Percentiles rank a stretch among this genome's conserved stretches.
Conservation (phyloP, 1,140 invertebrate genomes). For the Drosophila mauritiana region DNA sequence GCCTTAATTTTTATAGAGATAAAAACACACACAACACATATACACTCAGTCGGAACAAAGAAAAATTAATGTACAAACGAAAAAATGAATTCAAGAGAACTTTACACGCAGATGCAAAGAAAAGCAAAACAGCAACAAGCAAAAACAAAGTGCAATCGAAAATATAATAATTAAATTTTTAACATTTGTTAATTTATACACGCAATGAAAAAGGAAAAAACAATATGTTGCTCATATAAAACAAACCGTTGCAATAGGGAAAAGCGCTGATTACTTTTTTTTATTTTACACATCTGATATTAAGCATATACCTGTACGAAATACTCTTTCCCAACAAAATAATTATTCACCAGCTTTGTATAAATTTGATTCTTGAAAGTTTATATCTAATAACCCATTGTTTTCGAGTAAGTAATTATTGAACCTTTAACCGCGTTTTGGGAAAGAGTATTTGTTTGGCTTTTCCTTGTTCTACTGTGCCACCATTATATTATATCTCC, state of each 20-base stretch:
- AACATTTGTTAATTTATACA: conserved; percentile 70
- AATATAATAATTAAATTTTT: conserved; percentile 59
- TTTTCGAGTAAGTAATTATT: neutral
- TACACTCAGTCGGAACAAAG: conserved; percentile 31
- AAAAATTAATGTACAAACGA: conserved; percentile 29
- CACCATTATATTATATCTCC: conserved; percentile 21
- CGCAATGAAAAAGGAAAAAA: conserved; percentile 47
- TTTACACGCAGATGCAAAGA: conserved; percentile 30
- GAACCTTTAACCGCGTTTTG: neutral
- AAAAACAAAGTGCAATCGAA: conserved; percentile 74
- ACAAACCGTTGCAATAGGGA: conserved; percentile 66
- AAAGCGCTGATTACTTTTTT: conserved; percentile 57
- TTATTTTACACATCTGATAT: conserved; percentile 54
- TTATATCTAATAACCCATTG: neutral
- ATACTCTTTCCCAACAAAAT: conserved; percentile 51
- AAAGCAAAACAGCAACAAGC: conserved; percentile 42
- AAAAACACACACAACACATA: conserved; percentile 5
- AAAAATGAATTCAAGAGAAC: conserved; percentile 44
- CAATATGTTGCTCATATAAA: conserved; percentile 48
- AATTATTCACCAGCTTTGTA: conserved; percentile 7
- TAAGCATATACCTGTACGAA: conserved; percentile 14
- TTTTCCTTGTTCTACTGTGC: conserved; percentile 39
- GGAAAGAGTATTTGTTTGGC: conserved; percentile 31
- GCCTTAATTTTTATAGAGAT: conserved; percentile 29
- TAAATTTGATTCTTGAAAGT: conserved; percentile 48